Evolutionary conservation across 2,888 invertebrate species (phyloP), one percentile per base, ranked within the genome.

Genomic region (Chesias legatella): DNA sequence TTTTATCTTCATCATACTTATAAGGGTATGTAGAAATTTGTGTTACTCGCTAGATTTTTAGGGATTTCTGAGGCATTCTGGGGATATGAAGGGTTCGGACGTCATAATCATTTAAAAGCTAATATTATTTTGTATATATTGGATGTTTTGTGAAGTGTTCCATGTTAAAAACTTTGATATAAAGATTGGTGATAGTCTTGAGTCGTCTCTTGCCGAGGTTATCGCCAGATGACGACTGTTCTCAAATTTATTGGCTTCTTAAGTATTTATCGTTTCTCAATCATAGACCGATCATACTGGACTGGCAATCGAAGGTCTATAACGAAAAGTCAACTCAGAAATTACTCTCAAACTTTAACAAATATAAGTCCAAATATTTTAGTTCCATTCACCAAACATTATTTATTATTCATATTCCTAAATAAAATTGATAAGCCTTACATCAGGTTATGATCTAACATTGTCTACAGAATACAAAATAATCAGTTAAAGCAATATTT

Each of bases 1-100:
- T 67, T 67, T 68, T 69, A 73, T 71, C 73, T 67, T 71, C 75
- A 63, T 71, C 78, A 69, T 76, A 80, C 73, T 71, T 82, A 58
- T 85, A 85, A 78, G 74, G 83, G 88, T 85, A 82, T 62, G 83
- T 84, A 80, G 76, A 80, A 71, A 67, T 77, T 69, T 72, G 73
- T 78, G 78, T 83, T 84, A 79, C 70, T 67, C 52, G 58, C 56
- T 58, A 49, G 63, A 69, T 63, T 72, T 70, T 59, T 56, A 55
- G n/a, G n/a, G 60, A 56, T 62, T 67, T 62, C 60, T 49, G 38
- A 43, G 52, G 58, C 53, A 48, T 54, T 54, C 47, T 43, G 48
- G 43, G 48, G 46, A 48, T 50, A 37, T 38, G 17, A 47, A 22
- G 9, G 13, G 39, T 25, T 49, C 48, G 42, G 43, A 31, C 26